These are phyloP conservation scores for Pyrgilauda ruficollis DNA, from an alignment of 2,113 vertebrate genomes.

Conservation along the genomic window DNA sequence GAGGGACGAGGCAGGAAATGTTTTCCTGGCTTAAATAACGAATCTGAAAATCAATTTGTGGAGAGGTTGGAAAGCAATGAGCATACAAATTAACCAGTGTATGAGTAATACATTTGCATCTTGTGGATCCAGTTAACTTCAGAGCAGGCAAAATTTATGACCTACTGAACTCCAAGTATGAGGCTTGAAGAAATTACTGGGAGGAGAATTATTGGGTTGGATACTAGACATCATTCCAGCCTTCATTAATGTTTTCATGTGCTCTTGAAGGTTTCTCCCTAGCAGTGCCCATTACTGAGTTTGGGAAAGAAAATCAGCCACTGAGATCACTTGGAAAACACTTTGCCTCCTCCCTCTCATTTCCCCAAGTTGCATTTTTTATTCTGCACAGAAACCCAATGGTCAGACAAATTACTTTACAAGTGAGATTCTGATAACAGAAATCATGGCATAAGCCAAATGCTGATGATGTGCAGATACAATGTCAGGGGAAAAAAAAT, in stretches of 20 bases:
- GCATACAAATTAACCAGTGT: conserved; percentile 55
- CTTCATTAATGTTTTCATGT: conserved; percentile 20
- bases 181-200: conserved; percentile 48
- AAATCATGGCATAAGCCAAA: neutral
- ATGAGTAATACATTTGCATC: conserved; percentile 52
- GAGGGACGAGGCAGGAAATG: conserved; percentile 31
- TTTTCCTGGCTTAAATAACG: conserved; percentile 52
- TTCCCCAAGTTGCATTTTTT: neutral
- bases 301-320: neutral
- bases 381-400: neutral
- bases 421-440: neutral
- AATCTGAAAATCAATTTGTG: conserved; percentile 64
- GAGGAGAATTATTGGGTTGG: conserved; percentile 45
- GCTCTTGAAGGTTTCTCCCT: conserved; percentile 17
- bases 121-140: conserved; percentile 41
- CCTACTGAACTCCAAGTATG: conserved; percentile 43
- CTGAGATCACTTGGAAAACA: conserved; percentile 33
- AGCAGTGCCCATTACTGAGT: conserved; percentile 2
- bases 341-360: neutral
- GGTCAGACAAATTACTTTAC: conserved; percentile 4
- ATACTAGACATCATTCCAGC: conserved; percentile 39
- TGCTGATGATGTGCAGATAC: conserved; percentile 3
- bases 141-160: conserved; percentile 58
- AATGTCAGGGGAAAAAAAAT: neutral
- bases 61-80: conserved; percentile 49